phyloP scores from a whole-genome alignment of 2,113 vertebrate species.

The Tylochromis polylepis region DNA sequence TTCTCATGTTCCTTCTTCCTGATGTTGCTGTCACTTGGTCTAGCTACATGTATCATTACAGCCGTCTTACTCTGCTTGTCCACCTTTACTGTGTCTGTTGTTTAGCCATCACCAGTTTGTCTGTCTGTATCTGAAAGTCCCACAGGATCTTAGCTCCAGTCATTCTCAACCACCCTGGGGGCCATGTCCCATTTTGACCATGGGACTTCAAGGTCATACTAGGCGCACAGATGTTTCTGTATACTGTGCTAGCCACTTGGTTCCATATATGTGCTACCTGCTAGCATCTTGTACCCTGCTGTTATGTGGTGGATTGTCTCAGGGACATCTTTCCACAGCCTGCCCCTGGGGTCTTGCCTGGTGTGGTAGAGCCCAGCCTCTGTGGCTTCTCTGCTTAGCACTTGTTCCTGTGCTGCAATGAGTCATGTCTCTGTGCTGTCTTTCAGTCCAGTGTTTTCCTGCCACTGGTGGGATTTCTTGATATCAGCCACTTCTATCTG shows the following conservation, averaged over 20 bases:
- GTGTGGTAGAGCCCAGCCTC: neutral
- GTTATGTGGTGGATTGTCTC: neutral
- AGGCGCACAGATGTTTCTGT: neutral
- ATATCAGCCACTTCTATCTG: neutral
- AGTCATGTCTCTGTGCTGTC: neutral
- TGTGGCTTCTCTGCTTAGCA: neutral
- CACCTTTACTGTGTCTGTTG: neutral
- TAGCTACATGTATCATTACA: neutral
- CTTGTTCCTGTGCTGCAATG: neutral
- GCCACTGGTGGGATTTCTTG: too few species aligned
- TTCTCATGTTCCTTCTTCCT: neutral
- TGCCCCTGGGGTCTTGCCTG: neutral
- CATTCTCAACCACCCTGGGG: too few species aligned
- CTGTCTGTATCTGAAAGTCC: neutral
- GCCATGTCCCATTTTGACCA: neutral
- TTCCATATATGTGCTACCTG: too few species aligned
- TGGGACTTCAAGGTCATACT: neutral
- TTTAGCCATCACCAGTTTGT: neutral
- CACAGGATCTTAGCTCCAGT: neutral
- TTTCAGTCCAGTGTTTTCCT: neutral
- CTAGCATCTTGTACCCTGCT: too few species aligned
- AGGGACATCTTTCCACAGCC: neutral
- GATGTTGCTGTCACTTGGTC: neutral
- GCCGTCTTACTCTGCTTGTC: neutral
- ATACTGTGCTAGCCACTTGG: neutral